These are phyloP conservation scores for Anabacerthia variegaticeps DNA, from an alignment of 2,797 vertebrate species.

Conservation along the genomic window DNA sequence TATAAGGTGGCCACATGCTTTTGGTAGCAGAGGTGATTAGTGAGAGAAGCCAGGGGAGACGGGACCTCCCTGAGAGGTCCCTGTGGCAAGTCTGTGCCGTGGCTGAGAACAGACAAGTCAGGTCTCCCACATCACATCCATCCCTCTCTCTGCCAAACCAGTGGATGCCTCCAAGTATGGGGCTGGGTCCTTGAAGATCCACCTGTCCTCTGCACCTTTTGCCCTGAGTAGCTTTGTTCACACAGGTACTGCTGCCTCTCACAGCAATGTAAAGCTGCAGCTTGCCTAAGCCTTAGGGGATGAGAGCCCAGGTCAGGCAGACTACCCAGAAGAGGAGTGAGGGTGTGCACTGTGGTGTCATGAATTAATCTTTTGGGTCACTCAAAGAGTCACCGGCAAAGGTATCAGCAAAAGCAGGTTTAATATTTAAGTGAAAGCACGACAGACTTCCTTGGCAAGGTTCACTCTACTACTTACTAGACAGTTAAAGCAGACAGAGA, in stretches of 20 bases:
- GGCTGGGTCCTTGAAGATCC: not conserved
- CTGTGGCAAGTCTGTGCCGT: too few relatives aligned
- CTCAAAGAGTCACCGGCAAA: not conserved
- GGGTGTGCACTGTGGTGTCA: not conserved
- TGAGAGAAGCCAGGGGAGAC: not conserved
- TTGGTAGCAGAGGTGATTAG: not conserved
- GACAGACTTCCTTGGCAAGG: not conserved
- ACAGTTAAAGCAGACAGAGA: not conserved
- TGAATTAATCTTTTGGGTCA: not conserved
- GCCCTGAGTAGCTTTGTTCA: not conserved
- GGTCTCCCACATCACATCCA: not conserved
- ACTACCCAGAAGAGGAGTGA: not conserved
- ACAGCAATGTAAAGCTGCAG: not conserved
- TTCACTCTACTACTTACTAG: not conserved
- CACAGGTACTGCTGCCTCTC: not conserved
- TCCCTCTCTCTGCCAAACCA: not conserved
- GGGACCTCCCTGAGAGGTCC: not conserved
- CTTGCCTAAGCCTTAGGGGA: not conserved
- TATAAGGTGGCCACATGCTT: not conserved
- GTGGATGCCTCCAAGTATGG: not conserved
- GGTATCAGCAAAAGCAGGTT: not conserved
- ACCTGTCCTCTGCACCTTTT: not conserved
- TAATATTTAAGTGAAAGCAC: not conserved
- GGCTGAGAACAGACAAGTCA: not conserved
- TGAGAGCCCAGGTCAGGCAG: not conserved